These are phyloP conservation scores for Delia radicum DNA, from an alignment of 1,140 invertebrate species.

Conservation along the genomic window DNA sequence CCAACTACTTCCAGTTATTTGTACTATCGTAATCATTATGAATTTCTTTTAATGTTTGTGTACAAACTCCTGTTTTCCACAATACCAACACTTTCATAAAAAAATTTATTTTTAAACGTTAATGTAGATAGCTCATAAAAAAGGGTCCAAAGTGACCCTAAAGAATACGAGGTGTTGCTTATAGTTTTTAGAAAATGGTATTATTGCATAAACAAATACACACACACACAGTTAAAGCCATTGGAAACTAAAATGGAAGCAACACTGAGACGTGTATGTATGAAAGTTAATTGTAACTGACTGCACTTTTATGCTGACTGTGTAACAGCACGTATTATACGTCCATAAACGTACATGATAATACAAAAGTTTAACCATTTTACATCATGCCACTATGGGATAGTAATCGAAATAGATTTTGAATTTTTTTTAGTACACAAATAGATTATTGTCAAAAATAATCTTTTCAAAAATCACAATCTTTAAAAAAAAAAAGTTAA, in stretches of 20 bases:
- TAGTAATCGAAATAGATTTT: too few species aligned
- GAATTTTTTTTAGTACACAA: too few species aligned
- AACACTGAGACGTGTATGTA: neutral
- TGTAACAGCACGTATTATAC: neutral
- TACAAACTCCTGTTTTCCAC: neutral
- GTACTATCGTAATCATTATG: neutral
- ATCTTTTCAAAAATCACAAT: too few species aligned
- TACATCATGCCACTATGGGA: neutral
- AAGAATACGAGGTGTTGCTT: neutral
- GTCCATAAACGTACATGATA: neutral
- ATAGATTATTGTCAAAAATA: too few species aligned
- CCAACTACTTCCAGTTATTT: neutral
- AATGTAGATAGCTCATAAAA: neutral
- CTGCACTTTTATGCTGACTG: slow-evolving; percentile 9
- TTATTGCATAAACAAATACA: neutral
- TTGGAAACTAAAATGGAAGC: neutral
- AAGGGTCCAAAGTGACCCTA: slow-evolving; percentile 6
- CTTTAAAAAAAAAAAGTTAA: too few species aligned
- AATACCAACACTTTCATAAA: neutral
- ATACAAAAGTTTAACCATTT: neutral
- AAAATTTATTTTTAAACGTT: neutral
- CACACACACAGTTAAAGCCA: neutral
- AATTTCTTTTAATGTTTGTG: neutral
- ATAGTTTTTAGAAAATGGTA: neutral
- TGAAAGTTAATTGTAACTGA: slow-evolving; percentile 17